These are phyloP conservation scores for Drosophila mimica DNA, from an alignment of 2,888 invertebrate genomes.

Conservation along the genomic window DNA sequence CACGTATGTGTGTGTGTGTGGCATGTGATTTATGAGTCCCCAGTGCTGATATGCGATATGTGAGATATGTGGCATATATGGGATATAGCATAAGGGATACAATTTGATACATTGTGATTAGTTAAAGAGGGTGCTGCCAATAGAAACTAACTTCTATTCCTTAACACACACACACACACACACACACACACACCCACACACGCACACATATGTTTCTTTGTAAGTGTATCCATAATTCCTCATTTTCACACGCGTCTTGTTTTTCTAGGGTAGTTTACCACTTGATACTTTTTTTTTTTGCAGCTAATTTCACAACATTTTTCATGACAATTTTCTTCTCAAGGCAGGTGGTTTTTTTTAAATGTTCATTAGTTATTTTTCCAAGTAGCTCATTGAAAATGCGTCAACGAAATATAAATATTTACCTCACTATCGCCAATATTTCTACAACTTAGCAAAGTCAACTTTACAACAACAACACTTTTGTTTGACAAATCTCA, in stretches of 20 bases:
- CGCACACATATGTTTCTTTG: neutral
- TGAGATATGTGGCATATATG: constrained; percentile 37
- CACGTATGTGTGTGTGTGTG: constrained; percentile 38
- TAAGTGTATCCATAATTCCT: constrained; percentile 8
- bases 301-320: neutral
- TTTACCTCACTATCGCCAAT: neutral
- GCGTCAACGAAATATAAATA: neutral
- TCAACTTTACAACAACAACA: neutral
- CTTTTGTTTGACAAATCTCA: neutral
- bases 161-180: constrained; percentile 10
- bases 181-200: neutral
- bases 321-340: neutral
- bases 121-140: constrained; percentile 48
- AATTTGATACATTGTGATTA: constrained; percentile 58
- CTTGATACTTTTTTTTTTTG: neutral
- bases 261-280: constrained; percentile 11
- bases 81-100: constrained; percentile 25
- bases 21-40: constrained; percentile 75
- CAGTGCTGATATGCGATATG: constrained; percentile 67
- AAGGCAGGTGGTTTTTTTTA: neutral
- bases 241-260: constrained; percentile 5
- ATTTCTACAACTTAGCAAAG: neutral
- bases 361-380: neutral
- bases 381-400: neutral
- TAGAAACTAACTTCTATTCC: constrained; percentile 12